These are phyloP conservation scores for Anthoscopus minutus DNA, from an alignment of 2,113 vertebrate species.

Conservation along the genomic window DNA sequence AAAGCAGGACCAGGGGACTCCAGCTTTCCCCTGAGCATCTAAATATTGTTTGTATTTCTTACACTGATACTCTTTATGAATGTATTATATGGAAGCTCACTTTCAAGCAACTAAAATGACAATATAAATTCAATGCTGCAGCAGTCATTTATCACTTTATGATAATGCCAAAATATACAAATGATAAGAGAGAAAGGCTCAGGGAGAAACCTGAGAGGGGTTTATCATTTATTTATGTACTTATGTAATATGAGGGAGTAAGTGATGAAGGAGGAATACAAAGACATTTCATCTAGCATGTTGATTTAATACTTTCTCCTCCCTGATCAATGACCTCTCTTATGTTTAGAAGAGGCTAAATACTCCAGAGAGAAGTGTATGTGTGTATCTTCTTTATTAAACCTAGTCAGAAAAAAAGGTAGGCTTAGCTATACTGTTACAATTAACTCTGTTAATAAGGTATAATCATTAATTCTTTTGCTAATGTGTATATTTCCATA, in stretches of 20 bases:
- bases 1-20: neutral
- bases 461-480: neutral
- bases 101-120: conserved; percentile 5
- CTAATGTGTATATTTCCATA: neutral
- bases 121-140: neutral
- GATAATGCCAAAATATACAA: neutral
- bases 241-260: neutral
- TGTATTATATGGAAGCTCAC: neutral
- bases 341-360: neutral
- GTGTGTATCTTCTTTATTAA: neutral
- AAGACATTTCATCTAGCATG: conserved; percentile 7
- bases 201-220: neutral
- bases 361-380: neutral
- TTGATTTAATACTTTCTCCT: neutral
- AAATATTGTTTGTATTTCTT: neutral
- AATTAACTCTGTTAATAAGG: neutral
- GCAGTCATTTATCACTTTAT: conserved; percentile 24
- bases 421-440: neutral
- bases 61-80: neutral
- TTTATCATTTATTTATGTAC: conserved; percentile 42
- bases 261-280: neutral
- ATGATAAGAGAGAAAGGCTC: neutral
- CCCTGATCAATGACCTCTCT: neutral
- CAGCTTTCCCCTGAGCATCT: neutral
- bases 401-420: neutral